Conservation (phyloP, 1,140 invertebrate genomes). For the Bombus confusus region DNA sequence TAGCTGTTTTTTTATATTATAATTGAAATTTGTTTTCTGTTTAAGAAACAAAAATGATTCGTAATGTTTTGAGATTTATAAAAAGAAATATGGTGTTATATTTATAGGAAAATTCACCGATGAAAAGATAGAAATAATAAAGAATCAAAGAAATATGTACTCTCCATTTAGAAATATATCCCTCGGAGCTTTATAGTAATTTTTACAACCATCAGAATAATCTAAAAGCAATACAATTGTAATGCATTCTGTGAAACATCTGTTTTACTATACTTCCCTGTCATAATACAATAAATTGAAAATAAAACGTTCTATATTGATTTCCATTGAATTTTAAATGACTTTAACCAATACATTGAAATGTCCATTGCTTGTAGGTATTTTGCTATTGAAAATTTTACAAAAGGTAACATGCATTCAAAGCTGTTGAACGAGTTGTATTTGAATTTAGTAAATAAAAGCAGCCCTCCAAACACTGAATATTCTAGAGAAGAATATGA, state of each 20-base stretch:
- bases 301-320: neutral
- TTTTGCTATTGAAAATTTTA: conserved; percentile 3
- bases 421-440: neutral
- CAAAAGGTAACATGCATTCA: neutral
- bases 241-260: neutral
- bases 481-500: neutral
- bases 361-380: neutral
- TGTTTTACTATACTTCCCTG: neutral
- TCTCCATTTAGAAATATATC: too few species aligned
- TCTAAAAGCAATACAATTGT: too few species aligned
- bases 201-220: too few species aligned
- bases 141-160: too few species aligned
- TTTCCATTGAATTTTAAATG: neutral
- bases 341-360: neutral
- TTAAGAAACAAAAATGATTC: too few species aligned
- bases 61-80: too few species aligned
- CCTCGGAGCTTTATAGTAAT: too few species aligned
- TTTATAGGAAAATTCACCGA: too few species aligned
- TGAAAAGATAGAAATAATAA: too few species aligned
- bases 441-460: conserved; percentile 1
- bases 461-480: neutral
- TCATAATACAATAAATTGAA: neutral
- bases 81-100: too few species aligned
- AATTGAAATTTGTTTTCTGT: too few species aligned
- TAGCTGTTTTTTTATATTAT: too few species aligned